Percentiles rank a stretch among this genome's conserved stretches.
Conservation (phyloP, 2,797 vertebrate species). For the Lepus oiostolus region DNA sequence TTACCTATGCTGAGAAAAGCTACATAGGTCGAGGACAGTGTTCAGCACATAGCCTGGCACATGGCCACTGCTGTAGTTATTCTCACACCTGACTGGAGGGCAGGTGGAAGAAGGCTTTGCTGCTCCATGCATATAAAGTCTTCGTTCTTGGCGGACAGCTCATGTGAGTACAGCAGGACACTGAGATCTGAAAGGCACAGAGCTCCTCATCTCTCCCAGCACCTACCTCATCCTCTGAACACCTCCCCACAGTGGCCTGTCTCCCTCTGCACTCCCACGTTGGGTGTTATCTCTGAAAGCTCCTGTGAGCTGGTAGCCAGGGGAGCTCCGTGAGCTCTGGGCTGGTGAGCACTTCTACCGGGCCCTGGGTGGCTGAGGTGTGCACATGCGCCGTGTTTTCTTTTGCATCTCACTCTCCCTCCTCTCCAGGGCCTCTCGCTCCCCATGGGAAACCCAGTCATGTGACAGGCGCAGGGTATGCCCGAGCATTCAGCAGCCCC, state of each 20-base stretch:
- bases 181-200: not conserved
- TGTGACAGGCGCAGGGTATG: too few relatives aligned
- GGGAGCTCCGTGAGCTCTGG: not conserved
- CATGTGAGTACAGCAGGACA: not conserved
- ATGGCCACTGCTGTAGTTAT: not conserved
- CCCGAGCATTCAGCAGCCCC: not conserved
- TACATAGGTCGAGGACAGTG: not conserved
- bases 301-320: not conserved
- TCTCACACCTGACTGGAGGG: not conserved
- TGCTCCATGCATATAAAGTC: not conserved
- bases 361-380: not conserved
- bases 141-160: not conserved
- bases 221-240: not conserved
- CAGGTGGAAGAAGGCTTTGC: not conserved
- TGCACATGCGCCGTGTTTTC: not conserved
- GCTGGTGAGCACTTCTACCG: not conserved
- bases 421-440: not conserved
- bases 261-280: not conserved
- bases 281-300: not conserved
- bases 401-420: not conserved
- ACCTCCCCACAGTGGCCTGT: not conserved
- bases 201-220: not conserved
- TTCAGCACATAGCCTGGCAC: not conserved
- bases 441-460: not conserved
- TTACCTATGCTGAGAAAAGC: not conserved